Conservation (phyloP, 2,797 vertebrate species). For the Notamacropus eugenii region DNA sequence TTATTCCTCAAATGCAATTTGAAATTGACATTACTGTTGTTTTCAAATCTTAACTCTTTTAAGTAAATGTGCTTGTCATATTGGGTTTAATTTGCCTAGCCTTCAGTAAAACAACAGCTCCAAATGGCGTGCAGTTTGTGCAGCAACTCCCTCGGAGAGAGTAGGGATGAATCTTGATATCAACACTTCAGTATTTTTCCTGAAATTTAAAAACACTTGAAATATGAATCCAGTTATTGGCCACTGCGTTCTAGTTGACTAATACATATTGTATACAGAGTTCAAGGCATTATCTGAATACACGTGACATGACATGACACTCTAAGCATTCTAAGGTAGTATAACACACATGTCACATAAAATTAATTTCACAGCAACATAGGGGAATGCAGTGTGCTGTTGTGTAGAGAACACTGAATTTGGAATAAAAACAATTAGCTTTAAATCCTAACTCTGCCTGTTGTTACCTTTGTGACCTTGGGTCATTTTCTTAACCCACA, state of each 20-base stretch:
- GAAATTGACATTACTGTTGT: constrained; percentile 48
- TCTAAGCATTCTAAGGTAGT: constrained; percentile 4
- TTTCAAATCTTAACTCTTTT: constrained; percentile 57
- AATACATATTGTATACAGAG: constrained; percentile 27
- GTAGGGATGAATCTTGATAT: constrained; percentile 9
- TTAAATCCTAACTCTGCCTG: neutral
- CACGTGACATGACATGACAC: neutral
- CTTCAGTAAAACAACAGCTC: constrained; percentile 21
- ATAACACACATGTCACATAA: neutral
- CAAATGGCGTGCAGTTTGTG: constrained; percentile 10
- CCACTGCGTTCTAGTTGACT: constrained; percentile 27
- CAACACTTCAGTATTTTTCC: neutral
- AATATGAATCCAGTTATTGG: neutral
- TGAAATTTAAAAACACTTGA: constrained; percentile 35
- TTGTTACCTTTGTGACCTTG: neutral
- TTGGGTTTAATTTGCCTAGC: neutral
- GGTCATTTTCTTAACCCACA: neutral
- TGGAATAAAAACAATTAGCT: neutral
- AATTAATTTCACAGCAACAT: constrained; percentile 3
- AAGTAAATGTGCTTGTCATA: constrained; percentile 36
- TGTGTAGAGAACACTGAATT: neutral
- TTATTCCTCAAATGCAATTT: constrained; percentile 52
- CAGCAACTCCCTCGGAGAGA: neutral
- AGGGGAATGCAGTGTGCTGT: neutral
- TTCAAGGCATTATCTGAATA: constrained; percentile 22